Evolutionary conservation across 2,113 vertebrate genomes (phyloP).

Genomic region (Fregata magnificens): DNA sequence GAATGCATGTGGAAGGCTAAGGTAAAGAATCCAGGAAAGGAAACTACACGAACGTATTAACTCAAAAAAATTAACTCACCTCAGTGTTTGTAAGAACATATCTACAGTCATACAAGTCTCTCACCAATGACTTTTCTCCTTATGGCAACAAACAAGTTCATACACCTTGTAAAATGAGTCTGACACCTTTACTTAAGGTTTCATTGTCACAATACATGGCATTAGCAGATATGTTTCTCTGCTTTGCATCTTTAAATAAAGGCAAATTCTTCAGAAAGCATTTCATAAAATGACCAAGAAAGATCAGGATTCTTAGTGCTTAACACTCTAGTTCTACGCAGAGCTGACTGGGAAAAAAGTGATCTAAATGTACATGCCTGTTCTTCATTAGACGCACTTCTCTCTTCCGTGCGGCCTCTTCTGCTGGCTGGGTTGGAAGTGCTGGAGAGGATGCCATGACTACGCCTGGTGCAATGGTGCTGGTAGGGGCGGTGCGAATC

Average conservation of each 20-base stretch:
- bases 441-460: constrained; percentile 95
- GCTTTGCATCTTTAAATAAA: neutral
- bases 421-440: constrained; percentile 85
- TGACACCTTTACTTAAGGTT: neutral
- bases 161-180: neutral
- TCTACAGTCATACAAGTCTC: neutral
- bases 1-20: neutral
- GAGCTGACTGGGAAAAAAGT: neutral
- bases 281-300: neutral
- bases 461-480: constrained; percentile 90
- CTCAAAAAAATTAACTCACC: neutral
- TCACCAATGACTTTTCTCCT: neutral
- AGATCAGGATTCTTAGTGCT: neutral
- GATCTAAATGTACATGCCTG: constrained; percentile 76
- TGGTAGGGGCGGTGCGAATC: constrained; percentile 92
- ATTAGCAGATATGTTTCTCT: neutral
- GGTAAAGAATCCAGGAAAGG: neutral
- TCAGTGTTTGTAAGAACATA: neutral
- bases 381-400: constrained; percentile 99
- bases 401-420: constrained; percentile 94
- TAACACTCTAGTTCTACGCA: neutral
- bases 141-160: neutral
- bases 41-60: neutral
- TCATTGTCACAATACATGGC: neutral
- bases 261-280: neutral